Evolutionary conservation across 2,797 vertebrate genomes (phyloP), one percentile per base, ranked within the genome.

Genomic region (Scomberomorus guttatus): DNA sequence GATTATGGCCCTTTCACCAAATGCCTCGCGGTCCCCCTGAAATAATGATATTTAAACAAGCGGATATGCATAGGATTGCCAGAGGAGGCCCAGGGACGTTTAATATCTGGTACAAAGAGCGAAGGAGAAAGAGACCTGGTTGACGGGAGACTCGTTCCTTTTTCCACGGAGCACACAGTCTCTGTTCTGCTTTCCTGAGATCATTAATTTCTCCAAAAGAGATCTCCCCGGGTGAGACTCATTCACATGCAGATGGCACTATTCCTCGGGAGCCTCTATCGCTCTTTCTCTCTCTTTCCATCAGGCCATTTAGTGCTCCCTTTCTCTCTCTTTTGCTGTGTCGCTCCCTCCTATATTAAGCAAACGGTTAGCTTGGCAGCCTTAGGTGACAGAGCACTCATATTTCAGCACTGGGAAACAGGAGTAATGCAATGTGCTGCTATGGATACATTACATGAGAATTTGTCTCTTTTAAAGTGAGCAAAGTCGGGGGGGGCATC

Each of bases 171-270:
- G 91, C 85, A 79, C 74, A 70, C 81, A 64, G 87, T 81, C 87
- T 93, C 90, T 89, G 82, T 92, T 93, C 94, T 92, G 89, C 89
- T 92, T 95, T 94, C 88, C 80, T 83, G 81, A 94, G 90, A 95
- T 95, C 94, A 96, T 96, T 96, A 94, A 96, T 96, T 95, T 94
- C 87, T 95, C 89, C 86, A 91, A 95, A 93, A 95, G 93, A 95
- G 90, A 95, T 94, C 91, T 94, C 93, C 90, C 93, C 64, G 89
- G 93, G 92, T 95, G 91, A 92, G 90, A 92, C 90, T 93, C 93
- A 94, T 95, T 95, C 94, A 93, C 93, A 95, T 95, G 94, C 93
- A 94, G 92, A 94, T 95, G 93, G 90, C 89, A 92, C 85, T 85
- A 83, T 90, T 89, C 89, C 93, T 93, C 84, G 14, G 85, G 83